phyloP scores from a whole-genome alignment of 2,113 vertebrate genomes.

The Morone chrysops region DNA sequence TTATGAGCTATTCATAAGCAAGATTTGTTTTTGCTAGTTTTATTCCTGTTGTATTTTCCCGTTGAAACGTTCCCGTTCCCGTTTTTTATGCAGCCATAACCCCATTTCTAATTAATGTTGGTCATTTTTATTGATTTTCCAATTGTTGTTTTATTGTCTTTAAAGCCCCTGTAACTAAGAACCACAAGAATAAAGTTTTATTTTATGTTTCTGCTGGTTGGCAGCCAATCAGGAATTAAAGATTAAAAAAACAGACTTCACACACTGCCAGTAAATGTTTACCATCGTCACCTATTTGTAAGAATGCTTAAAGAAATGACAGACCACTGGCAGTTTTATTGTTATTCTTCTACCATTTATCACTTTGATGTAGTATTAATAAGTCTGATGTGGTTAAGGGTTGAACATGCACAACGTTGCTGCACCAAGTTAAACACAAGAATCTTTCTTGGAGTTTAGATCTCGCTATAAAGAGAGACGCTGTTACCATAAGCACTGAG shows the following conservation, averaged over 20 bases:
- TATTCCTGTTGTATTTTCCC: conserved; percentile 35
- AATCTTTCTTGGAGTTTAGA: neutral
- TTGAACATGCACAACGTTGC: conserved; percentile 21
- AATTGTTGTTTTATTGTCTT: conserved; percentile 54
- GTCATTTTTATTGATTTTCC: conserved; percentile 56
- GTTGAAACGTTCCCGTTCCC: neutral
- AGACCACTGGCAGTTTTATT: conserved; percentile 26
- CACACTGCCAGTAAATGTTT: conserved; percentile 27
- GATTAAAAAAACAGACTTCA: conserved; percentile 33
- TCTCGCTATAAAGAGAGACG: neutral
- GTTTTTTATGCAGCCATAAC: conserved; percentile 48
- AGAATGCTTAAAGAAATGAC: conserved; percentile 20
- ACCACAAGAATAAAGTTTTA: conserved; percentile 45
- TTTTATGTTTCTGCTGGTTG: conserved; percentile 44
- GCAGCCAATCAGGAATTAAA: conserved; percentile 34
- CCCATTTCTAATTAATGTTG: conserved; percentile 54
- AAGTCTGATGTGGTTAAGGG: neutral
- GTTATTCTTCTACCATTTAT: conserved; percentile 21
- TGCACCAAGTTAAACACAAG: conserved; percentile 10
- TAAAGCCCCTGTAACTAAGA: conserved; percentile 34
- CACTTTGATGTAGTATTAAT: conserved; percentile 3
- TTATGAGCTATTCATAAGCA: conserved; percentile 30
- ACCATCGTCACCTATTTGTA: conserved; percentile 7
- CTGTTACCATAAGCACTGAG: neutral
- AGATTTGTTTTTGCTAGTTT: conserved; percentile 47